Evolutionary conservation across 92 coral and sea anemone species (phyloP).

Genomic region (Meandrina meandrites): DNA sequence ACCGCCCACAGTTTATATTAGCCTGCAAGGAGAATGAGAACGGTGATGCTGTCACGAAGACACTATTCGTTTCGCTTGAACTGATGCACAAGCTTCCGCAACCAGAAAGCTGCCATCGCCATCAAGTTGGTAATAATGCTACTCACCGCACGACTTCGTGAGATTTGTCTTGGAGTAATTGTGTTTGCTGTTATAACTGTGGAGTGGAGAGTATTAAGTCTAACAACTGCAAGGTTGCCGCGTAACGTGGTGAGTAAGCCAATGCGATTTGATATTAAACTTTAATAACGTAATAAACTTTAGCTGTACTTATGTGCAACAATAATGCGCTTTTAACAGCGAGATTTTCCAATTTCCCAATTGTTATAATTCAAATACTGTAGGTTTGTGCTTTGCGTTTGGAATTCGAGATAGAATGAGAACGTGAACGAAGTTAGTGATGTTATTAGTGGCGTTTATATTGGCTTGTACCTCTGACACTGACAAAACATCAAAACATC

Average conservation of each 20-base stretch:
- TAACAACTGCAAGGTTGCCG: background rate
- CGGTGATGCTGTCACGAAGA: background rate
- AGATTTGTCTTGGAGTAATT: background rate
- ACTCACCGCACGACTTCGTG: background rate
- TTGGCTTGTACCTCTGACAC: background rate
- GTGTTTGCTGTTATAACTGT: background rate
- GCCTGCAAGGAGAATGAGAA: background rate
- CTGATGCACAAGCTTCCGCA: background rate
- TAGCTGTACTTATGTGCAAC: background rate
- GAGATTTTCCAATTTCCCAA: background rate
- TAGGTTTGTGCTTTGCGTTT: background rate
- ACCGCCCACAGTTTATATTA: constrained; percentile 5
- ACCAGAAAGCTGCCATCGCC: background rate
- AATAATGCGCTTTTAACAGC: background rate
- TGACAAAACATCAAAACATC: background rate
- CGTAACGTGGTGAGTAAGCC: background rate
- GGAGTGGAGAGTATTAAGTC: background rate
- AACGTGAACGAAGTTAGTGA: background rate
- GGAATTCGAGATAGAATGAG: background rate
- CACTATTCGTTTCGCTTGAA: background rate
- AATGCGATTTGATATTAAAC: background rate
- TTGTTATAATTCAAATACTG: background rate
- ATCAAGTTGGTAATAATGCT: background rate
- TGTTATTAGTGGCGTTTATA: background rate
- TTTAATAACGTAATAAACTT: background rate